Conservation (phyloP, 2,888 invertebrate genomes). For the Cylloceria caligata region DNA sequence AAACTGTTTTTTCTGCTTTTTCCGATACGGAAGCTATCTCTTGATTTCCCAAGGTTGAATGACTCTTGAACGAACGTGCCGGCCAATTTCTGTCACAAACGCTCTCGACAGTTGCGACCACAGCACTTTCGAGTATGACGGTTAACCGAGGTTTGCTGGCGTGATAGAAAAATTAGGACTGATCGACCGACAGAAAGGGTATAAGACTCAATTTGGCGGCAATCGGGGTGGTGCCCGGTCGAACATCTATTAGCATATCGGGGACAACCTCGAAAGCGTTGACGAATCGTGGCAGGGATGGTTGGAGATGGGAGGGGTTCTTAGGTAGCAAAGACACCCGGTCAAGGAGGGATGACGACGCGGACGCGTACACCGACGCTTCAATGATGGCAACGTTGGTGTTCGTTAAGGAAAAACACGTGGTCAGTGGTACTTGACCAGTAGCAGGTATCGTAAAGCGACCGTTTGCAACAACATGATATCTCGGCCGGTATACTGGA, state of each 20-base stretch:
- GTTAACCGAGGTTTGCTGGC: constrained; percentile 16
- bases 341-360: constrained; percentile 14
- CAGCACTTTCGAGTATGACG: background rate
- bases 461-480: constrained; percentile 37
- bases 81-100: constrained; percentile 31
- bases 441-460: constrained; percentile 17
- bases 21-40: background rate
- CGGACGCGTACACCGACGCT: background rate
- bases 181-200: constrained; percentile 34
- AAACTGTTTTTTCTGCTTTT: background rate
- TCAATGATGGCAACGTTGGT: background rate
- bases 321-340: constrained; percentile 25
- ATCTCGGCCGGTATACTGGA: constrained; percentile 11
- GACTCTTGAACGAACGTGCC: constrained; percentile 1
- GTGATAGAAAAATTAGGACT: constrained; percentile 56
- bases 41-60: constrained; percentile 12
- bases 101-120: background rate
- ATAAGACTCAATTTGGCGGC: constrained; percentile 17
- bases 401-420: constrained; percentile 52
- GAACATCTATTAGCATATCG: too few relatives aligned
- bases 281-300: constrained; percentile 39
- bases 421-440: constrained; percentile 35
- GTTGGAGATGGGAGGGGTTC: constrained; percentile 28
- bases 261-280: constrained; percentile 63
- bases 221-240: constrained; percentile 37